Evolutionary conservation across 2,888 invertebrate species (phyloP).

Genomic region (Argyra leucocephala): DNA sequence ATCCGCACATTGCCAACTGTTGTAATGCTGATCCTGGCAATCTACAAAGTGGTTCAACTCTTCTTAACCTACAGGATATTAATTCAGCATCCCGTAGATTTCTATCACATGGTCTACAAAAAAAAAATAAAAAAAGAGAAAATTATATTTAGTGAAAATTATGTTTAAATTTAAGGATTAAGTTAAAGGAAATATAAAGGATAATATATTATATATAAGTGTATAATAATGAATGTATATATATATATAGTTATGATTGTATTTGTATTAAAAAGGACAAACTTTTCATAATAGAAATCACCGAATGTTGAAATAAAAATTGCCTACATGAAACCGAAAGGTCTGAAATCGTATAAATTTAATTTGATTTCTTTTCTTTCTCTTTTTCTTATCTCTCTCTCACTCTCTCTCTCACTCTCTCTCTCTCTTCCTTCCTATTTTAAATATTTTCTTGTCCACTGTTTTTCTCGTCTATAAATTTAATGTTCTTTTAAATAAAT

Average conservation of each 20-base stretch:
- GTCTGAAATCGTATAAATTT: background rate
- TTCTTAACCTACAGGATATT: slow-evolving; percentile 56
- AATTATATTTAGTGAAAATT: background rate
- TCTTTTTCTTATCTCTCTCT: background rate
- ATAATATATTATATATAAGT: background rate
- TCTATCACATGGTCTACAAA: slow-evolving; percentile 59
- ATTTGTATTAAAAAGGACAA: background rate
- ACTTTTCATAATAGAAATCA: background rate
- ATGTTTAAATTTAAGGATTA: background rate
- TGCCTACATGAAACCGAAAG: background rate
- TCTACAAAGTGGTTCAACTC: slow-evolving; percentile 54
- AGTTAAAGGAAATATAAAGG: background rate
- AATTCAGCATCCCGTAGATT: slow-evolving; percentile 63
- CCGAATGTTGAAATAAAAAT: background rate
- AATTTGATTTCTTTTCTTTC: background rate
- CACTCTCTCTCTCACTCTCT: background rate
- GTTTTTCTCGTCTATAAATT: background rate
- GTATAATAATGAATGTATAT: background rate
- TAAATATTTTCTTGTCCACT: too few species aligned
- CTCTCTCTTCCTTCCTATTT: background rate
- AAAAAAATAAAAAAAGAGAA: background rate
- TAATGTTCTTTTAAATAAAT: background rate
- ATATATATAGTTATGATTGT: too few species aligned
- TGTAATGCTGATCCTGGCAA: slow-evolving; percentile 60
- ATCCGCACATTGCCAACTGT: slow-evolving; percentile 64